Evolutionary conservation across 2,797 vertebrate species (phyloP).

Genomic region (Arrhamphus sclerolepis): DNA sequence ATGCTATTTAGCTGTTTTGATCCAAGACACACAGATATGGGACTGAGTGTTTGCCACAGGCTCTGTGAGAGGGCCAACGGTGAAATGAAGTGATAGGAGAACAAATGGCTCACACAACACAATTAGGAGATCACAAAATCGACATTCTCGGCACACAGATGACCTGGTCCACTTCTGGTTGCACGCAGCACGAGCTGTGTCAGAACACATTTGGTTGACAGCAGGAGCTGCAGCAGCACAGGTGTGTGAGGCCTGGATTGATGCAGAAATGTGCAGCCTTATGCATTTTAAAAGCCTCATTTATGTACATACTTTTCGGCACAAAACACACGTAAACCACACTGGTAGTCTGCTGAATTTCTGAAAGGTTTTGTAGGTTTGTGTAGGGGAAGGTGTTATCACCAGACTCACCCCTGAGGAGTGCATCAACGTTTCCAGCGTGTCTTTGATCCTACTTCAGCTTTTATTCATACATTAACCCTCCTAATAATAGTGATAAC

Average conservation of each 20-base stretch:
- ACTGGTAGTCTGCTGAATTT: conserved; percentile 15
- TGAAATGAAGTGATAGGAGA: conserved; percentile 16
- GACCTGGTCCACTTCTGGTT: conserved; percentile 25
- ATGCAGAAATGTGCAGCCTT: conserved; percentile 12
- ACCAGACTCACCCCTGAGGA: conserved; percentile 8
- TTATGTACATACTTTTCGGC: conserved; percentile 33
- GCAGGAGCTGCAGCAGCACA: conserved; percentile 24
- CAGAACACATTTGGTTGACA: conserved; percentile 53
- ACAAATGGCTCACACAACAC: conserved; percentile 47
- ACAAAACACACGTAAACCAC: conserved; percentile 6
- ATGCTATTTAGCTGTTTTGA: conserved; percentile 61
- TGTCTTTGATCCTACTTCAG: background rate
- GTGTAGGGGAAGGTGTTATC: background rate
- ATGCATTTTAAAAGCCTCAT: conserved; percentile 54
- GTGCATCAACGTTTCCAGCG: background rate
- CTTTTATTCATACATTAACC: no score
- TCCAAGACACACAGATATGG: conserved; percentile 36
- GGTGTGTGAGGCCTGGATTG: conserved; percentile 21
- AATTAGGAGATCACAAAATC: conserved; percentile 45
- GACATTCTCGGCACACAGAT: conserved; percentile 19
- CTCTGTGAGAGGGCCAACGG: conserved; percentile 16
- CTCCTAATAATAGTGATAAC: no score
- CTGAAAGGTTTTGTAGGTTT: conserved; percentile 17
- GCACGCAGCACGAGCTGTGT: conserved; percentile 23
- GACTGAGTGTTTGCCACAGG: conserved; percentile 37